Percentiles rank a stretch among this genome's conserved stretches.
These are phyloP conservation scores for Lysiphlebus fabarum DNA, from an alignment of 1,140 invertebrate genomes.

Conservation along the genomic window DNA sequence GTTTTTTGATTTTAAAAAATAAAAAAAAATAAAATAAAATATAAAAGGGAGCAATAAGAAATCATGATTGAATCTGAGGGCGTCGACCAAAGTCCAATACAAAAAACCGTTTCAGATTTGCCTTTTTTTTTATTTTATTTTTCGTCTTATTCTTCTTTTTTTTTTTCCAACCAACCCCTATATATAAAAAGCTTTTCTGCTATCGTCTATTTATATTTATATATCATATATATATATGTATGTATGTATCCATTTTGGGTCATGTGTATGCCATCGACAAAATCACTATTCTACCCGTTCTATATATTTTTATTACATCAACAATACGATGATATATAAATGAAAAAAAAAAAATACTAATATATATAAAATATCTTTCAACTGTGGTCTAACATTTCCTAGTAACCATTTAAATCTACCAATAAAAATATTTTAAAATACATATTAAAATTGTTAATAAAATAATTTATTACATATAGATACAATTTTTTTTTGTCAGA, in stretches of 20 bases:
- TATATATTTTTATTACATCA: constrained; percentile 21
- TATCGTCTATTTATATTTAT: background rate
- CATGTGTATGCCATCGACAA: constrained; percentile 23
- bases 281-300: constrained; percentile 3
- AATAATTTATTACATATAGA: too few species aligned
- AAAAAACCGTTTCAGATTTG: background rate
- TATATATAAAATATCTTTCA: too few species aligned
- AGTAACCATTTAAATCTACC: too few species aligned
- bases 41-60: constrained; percentile 7
- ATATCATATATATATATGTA: constrained; percentile 9
- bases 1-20: constrained; percentile 9
- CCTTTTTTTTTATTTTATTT: background rate
- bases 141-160: background rate
- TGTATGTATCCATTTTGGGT: constrained; percentile 20
- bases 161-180: too few species aligned
- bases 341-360: background rate
- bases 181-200: background rate
- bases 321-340: constrained; percentile 1
- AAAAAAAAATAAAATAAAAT: background rate
- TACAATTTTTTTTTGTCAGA: too few species aligned
- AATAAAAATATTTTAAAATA: too few species aligned
- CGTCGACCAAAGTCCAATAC: constrained; percentile 13
- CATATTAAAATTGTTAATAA: too few species aligned
- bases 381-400: too few species aligned
- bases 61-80: constrained; percentile 24